A percentile compares a stretch with the other conserved stretches of the same genome.
These are phyloP conservation scores for Lysiphlebus fabarum DNA, from an alignment of 1,140 invertebrate genomes.

Conservation along the genomic window DNA sequence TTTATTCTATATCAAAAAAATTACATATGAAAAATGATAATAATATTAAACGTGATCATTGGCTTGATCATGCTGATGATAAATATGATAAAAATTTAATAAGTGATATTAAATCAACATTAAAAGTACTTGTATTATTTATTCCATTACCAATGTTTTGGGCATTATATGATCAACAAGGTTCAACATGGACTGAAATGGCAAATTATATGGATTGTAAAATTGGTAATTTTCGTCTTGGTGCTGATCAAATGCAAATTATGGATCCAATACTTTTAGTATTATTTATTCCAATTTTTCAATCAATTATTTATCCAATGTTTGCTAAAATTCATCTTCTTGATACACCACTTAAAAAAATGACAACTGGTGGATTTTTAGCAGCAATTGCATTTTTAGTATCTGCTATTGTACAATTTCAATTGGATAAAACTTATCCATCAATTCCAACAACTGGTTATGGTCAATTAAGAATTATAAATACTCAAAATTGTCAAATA, in stretches of 20 bases:
- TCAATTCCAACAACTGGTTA: conserved; percentile 58
- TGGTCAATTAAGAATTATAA: conserved; percentile 70
- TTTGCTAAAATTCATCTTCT: conserved; percentile 55
- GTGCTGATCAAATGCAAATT: conserved; percentile 89
- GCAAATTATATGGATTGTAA: conserved; percentile 84
- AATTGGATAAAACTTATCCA: conserved; percentile 73
- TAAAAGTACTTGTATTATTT: conserved; percentile 74
- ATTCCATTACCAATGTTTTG: conserved; percentile 86
- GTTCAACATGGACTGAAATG: conserved; percentile 93
- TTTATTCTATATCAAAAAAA: conserved; percentile 48
- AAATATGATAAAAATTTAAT: conserved; percentile 68
- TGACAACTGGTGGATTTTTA: conserved; percentile 78
- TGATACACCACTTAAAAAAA: conserved; percentile 69
- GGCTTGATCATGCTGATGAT: conserved; percentile 75
- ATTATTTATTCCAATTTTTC: conserved; percentile 83
- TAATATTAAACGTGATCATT: conserved; percentile 60
- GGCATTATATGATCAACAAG: conserved; percentile 85
- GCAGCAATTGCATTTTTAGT: conserved; percentile 82
- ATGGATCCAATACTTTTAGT: conserved; percentile 85
- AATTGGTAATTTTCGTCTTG: conserved; percentile 66
- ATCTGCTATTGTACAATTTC: conserved; percentile 79
- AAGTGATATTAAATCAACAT: conserved; percentile 69
- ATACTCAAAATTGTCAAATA: conserved; percentile 57
- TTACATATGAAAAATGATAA: conserved; percentile 44
- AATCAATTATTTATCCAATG: conserved; percentile 66